Evolutionary conservation across 1,140 invertebrate species (phyloP), one percentile per base, ranked within the genome.

Genomic region (Asobara japonica): DNA sequence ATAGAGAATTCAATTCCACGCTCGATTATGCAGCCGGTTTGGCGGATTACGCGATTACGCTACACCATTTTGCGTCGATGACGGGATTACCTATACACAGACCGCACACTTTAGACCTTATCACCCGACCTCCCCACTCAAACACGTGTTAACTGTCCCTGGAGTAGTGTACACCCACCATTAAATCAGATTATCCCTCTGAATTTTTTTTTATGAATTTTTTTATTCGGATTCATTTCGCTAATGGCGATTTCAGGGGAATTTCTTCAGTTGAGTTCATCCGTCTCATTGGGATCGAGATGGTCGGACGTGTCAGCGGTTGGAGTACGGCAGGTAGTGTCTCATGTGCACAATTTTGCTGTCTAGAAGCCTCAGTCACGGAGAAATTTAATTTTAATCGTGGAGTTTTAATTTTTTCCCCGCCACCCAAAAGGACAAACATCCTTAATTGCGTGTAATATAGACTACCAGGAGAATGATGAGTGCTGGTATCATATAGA

Each of bases 1-100:
- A 67, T 30, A 45, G 65, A 25, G 65, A 67, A 67, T 67, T 67
- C 65, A 67, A 67, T 67, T 67, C 65, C 65, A 67, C 38, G 65
- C 65, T 67, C 41, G 65, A 67, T 67, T 67, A 67, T 67, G 41
- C 65, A 67, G 36, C 27, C 65, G 65, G 65, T 67, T 67, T 45
- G 33, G 36, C 36, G 65, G 65, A 67, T 67, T 67, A 67, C 41
- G 65, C 65, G 65, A 38, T 67, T 67, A 67, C 11, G 38, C 65
- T 41, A 67, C 38, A 67, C 41, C 65, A 41, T 67, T 67, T 67
- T 67, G 36, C 36, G 36, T 67, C 41, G 65, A 48, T 67, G 65
- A 67, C 65, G 36, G 41, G 65, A 67, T 67, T 67, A 67, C 16
- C 38, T 45, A 30, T 48, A 27, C 33, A 67, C n/a, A n/a, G 22